These are phyloP conservation scores for Andrena bicolor DNA, from an alignment of 2,888 invertebrate species.

Conservation along the genomic window DNA sequence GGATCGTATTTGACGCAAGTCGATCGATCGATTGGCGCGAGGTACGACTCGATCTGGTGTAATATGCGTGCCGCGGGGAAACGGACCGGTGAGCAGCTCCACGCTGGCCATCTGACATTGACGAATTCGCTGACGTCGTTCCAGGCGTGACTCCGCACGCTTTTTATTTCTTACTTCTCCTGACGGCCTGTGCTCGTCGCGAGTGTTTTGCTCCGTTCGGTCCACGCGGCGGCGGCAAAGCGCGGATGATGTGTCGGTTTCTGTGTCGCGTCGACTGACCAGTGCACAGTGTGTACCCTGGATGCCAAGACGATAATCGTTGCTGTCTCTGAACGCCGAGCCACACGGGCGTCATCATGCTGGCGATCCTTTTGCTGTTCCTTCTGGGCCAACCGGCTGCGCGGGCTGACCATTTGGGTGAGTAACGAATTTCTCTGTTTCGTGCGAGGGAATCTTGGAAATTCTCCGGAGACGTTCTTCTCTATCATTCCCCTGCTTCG, in stretches of 20 bases:
- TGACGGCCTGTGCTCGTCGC: neutral
- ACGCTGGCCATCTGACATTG: constrained; percentile 53
- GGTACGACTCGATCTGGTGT: constrained; percentile 18
- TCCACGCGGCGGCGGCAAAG: constrained; percentile 28
- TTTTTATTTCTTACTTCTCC: neutral
- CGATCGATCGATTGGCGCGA: constrained; percentile 3
- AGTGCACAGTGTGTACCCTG: constrained; percentile 32
- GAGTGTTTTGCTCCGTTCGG: constrained; percentile 28
- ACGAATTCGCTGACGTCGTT: constrained; percentile 35
- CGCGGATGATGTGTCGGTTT: constrained; percentile 55
- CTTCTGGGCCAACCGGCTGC: constrained; percentile 67
- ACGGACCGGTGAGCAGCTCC: constrained; percentile 50
- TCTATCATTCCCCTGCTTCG: too few relatives aligned
- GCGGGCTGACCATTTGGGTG: constrained; percentile 78
- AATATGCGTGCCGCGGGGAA: constrained; percentile 48
- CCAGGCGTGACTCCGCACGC: constrained; percentile 25
- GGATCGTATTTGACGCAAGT: neutral
- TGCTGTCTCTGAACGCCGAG: constrained; percentile 38
- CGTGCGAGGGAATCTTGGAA: neutral
- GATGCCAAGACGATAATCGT: constrained; percentile 59
- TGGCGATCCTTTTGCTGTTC: constrained; percentile 65
- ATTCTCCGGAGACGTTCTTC: too few relatives aligned
- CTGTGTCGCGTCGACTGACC: constrained; percentile 35
- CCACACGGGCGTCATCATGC: constrained; percentile 67
- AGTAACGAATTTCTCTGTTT: constrained; percentile 47